Percentiles rank a stretch among this genome's conserved stretches.
These are phyloP conservation scores for Teleogryllus oceanicus DNA, from an alignment of 2,888 invertebrate species.

Conservation along the genomic window DNA sequence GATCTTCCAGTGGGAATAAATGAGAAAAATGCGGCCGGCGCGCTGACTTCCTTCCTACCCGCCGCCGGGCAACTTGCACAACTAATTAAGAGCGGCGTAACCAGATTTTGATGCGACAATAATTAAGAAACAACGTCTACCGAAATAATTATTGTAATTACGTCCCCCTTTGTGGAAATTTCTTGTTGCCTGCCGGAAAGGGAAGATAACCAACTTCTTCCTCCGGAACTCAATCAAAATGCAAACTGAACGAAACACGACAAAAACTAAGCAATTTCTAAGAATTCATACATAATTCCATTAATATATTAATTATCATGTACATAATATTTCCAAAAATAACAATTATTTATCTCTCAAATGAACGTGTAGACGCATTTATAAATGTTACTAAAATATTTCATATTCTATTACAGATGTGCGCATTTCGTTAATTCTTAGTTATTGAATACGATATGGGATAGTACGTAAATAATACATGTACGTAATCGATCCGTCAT, in stretches of 20 bases:
- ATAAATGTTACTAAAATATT: too few relatives aligned
- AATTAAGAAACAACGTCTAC: background rate
- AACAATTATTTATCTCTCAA: too few relatives aligned
- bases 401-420: background rate
- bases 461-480: background rate
- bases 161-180: slow-evolving; percentile 6
- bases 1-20: background rate
- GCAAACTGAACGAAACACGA: slow-evolving; percentile 2
- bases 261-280: background rate
- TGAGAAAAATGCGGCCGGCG: background rate
- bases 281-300: background rate
- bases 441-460: background rate
- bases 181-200: background rate
- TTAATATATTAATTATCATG: too few relatives aligned
- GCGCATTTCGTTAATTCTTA: background rate
- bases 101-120: slow-evolving; percentile 18
- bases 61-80: background rate
- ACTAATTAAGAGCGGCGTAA: background rate
- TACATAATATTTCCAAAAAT: too few relatives aligned
- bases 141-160: slow-evolving; percentile 18
- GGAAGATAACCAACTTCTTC: slow-evolving; percentile 5
- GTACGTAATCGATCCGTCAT: background rate
- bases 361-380: too few relatives aligned
- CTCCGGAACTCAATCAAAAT: background rate
- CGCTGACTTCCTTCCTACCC: background rate